phyloP scores from a whole-genome alignment of 1,140 invertebrate genomes.

The Oncopodura yosiiana region DNA sequence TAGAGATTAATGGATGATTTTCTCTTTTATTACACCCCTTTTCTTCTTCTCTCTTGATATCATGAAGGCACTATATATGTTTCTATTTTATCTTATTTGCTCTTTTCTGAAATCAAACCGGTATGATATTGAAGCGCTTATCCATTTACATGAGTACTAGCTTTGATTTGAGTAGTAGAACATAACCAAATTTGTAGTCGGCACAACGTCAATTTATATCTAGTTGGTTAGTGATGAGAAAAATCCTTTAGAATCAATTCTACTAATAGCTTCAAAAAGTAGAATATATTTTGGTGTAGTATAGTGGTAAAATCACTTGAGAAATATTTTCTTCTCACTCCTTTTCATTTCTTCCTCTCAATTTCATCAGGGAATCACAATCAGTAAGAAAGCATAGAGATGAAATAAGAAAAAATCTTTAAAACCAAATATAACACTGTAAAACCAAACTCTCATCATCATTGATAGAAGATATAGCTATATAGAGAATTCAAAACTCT shows the following conservation, averaged over 20 bases:
- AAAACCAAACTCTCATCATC: too few relatives aligned
- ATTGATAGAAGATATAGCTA: too few relatives aligned
- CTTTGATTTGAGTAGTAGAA: neutral
- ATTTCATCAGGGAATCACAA: too few relatives aligned
- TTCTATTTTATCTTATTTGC: constrained; percentile 2
- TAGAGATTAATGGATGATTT: constrained; percentile 34
- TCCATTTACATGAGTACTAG: neutral
- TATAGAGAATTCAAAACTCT: too few relatives aligned
- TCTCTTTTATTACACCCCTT: constrained; percentile 17
- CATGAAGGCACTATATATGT: neutral
- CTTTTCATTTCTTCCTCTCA: too few relatives aligned
- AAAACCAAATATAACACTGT: too few relatives aligned
- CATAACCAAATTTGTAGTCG: neutral
- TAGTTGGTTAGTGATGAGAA: neutral
- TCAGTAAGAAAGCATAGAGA: too few relatives aligned
- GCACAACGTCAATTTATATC: neutral
- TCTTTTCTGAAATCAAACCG: constrained; percentile 4
- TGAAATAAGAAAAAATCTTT: too few relatives aligned
- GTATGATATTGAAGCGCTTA: too few relatives aligned
- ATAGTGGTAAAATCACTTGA: too few relatives aligned
- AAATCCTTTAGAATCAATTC: constrained; percentile 3
- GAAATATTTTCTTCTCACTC: too few relatives aligned
- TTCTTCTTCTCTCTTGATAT: neutral
- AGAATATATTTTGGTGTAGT: too few relatives aligned
- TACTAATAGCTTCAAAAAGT: constrained; percentile 11